These are phyloP conservation scores for Coecobrya sp. DNA, from an alignment of 2,888 invertebrate genomes.

Conservation along the genomic window DNA sequence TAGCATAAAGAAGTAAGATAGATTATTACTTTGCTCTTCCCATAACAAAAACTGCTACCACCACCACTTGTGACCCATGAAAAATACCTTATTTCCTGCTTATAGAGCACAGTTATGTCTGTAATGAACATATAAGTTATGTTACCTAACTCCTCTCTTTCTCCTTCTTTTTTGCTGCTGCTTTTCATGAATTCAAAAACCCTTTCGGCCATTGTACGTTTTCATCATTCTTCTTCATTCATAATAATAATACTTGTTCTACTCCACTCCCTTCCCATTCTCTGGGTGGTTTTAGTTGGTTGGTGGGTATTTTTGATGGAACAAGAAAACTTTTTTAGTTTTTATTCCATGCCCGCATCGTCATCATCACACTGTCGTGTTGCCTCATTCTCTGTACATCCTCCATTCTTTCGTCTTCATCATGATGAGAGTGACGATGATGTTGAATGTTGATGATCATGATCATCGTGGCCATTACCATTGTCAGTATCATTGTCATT, in stretches of 20 bases:
- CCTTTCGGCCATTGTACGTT: conserved; percentile 72
- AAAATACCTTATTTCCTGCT: conserved; percentile 43
- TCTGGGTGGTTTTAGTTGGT: conserved; percentile 39
- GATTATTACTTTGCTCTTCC: not conserved
- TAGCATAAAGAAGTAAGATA: not conserved
- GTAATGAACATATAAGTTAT: conserved; percentile 45
- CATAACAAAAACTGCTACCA: not conserved
- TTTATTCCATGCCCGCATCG: conserved; percentile 51
- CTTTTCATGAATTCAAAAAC: conserved; percentile 72
- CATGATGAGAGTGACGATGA: conserved; percentile 37
- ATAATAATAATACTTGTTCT: conserved; percentile 36
- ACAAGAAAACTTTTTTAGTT: conserved; percentile 68
- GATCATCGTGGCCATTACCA: conserved; percentile 69
- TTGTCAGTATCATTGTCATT: conserved; percentile 65
- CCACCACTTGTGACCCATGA: conserved; percentile 33
- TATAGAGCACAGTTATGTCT: not conserved
- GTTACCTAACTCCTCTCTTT: conserved; percentile 42
- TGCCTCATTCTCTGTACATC: conserved; percentile 32
- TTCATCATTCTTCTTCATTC: conserved; percentile 65
- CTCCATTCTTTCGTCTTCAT: conserved; percentile 38
- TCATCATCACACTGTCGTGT: conserved; percentile 58
- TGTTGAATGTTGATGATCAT: conserved; percentile 62
- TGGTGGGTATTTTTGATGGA: conserved; percentile 40
- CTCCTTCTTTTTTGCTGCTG: not conserved
- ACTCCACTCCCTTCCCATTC: conserved; percentile 40